Conservation (phyloP, 2,113 vertebrate genomes). For the Naja naja region DNA sequence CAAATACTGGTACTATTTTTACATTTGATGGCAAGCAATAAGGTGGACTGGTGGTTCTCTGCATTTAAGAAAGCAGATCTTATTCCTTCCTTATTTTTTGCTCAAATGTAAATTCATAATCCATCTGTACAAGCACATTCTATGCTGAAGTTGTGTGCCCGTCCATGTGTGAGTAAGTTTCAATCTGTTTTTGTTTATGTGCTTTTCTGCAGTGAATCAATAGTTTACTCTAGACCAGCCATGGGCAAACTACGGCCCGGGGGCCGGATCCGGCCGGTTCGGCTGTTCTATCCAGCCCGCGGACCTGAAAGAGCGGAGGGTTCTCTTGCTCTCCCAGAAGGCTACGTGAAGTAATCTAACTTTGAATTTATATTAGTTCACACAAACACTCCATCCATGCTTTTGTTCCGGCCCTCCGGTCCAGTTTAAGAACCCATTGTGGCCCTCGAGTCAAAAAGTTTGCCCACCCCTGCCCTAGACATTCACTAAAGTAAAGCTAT, state of each 20-base stretch:
- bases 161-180: background rate
- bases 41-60: background rate
- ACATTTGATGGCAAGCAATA: background rate
- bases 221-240: constrained; percentile 2
- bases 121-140: background rate
- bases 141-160: background rate
- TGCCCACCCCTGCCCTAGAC: too few species aligned
- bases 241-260: too few species aligned
- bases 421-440: too few species aligned
- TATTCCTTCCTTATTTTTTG: background rate
- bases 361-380: too few species aligned
- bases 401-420: too few species aligned
- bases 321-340: too few species aligned
- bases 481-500: background rate
- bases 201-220: background rate
- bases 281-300: too few species aligned
- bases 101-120: background rate
- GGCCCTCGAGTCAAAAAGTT: too few species aligned
- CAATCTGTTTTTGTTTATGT: background rate
- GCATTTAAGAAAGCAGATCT: background rate
- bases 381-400: too few species aligned
- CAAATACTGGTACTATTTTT: background rate
- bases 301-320: too few species aligned
- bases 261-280: too few species aligned
- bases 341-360: too few species aligned